phyloP scores from a whole-genome alignment of 2,797 vertebrate genomes.

The Gadopsis bispinosus region DNA sequence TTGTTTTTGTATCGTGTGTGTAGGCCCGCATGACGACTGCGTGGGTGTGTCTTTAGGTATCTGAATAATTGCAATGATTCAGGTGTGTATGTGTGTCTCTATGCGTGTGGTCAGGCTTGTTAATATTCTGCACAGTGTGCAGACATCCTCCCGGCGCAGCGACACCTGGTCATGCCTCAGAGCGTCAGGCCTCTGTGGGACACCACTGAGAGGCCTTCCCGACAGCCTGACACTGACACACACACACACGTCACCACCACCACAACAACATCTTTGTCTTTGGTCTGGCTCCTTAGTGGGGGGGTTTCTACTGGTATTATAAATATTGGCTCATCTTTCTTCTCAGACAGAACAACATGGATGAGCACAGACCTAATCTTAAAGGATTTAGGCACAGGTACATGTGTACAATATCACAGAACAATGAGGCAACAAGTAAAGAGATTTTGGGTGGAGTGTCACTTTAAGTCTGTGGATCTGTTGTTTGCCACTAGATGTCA shows the following conservation, averaged over 20 bases:
- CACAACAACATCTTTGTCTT: slow-evolving; percentile 5
- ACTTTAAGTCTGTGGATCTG: background rate
- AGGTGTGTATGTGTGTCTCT: background rate
- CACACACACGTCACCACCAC: background rate
- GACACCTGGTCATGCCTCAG: slow-evolving; percentile 83
- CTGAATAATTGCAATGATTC: background rate
- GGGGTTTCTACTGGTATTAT: slow-evolving; percentile 14
- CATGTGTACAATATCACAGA: background rate
- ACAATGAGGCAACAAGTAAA: background rate
- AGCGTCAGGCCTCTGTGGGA: slow-evolving; percentile 68
- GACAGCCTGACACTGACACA: slow-evolving; percentile 42
- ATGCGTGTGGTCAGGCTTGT: slow-evolving; percentile 62
- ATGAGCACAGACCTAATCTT: background rate
- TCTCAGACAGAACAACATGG: slow-evolving; percentile 4
- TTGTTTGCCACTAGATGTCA: slow-evolving; percentile 2
- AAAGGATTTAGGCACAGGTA: background rate
- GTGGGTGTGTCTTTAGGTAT: background rate
- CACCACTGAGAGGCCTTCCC: slow-evolving; percentile 64
- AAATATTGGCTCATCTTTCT: slow-evolving; percentile 23
- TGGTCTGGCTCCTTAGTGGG: slow-evolving; percentile 4
- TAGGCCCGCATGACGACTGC: background rate
- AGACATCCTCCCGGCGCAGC: slow-evolving; percentile 56
- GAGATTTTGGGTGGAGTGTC: background rate
- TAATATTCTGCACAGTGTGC: slow-evolving; percentile 72
- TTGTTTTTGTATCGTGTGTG: background rate